Evolutionary conservation across 2,797 vertebrate genomes (phyloP).

Genomic region (Xyrichtys novacula): DNA sequence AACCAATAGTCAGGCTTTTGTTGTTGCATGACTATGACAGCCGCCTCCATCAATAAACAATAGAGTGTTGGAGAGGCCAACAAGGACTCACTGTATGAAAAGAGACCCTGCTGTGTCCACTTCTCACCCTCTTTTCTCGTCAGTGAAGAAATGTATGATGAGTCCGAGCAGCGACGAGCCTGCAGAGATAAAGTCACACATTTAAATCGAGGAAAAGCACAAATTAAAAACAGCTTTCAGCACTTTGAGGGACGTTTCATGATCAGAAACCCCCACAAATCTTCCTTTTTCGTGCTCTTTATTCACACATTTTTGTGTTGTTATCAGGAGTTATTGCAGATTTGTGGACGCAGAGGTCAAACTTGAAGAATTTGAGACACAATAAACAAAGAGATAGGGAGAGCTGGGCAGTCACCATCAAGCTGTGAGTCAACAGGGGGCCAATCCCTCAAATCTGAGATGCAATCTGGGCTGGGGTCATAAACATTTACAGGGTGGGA

Average conservation of each 20-base stretch:
- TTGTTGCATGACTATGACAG: constrained; percentile 89
- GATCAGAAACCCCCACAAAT: not conserved
- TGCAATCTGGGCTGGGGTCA: constrained; percentile 80
- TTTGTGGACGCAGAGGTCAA: constrained; percentile 56
- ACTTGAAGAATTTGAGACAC: constrained; percentile 73
- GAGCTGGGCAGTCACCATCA: constrained; percentile 74
- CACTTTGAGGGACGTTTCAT: not conserved
- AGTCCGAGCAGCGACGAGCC: not conserved
- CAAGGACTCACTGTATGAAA: constrained; percentile 76
- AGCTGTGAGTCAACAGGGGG: constrained; percentile 83
- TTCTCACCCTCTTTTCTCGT: constrained; percentile 70
- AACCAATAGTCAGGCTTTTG: constrained; percentile 85
- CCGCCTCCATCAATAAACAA: constrained; percentile 84
- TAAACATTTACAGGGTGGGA: constrained; percentile 85
- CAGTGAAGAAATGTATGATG: constrained; percentile 42
- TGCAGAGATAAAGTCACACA: constrained; percentile 3
- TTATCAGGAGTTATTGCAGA: constrained; percentile 29
- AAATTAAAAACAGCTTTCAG: not conserved
- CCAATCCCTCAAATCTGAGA: constrained; percentile 81
- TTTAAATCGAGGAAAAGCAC: not conserved
- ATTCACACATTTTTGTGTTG: not conserved
- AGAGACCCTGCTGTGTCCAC: constrained; percentile 70
- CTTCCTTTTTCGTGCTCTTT: not conserved
- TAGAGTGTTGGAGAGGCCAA: constrained; percentile 69
- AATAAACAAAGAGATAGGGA: constrained; percentile 76